A percentile compares a stretch with the other conserved stretches of the same genome.
Evolutionary conservation across 2,113 vertebrate species (phyloP).

Genomic region (Catharus minimus): DNA sequence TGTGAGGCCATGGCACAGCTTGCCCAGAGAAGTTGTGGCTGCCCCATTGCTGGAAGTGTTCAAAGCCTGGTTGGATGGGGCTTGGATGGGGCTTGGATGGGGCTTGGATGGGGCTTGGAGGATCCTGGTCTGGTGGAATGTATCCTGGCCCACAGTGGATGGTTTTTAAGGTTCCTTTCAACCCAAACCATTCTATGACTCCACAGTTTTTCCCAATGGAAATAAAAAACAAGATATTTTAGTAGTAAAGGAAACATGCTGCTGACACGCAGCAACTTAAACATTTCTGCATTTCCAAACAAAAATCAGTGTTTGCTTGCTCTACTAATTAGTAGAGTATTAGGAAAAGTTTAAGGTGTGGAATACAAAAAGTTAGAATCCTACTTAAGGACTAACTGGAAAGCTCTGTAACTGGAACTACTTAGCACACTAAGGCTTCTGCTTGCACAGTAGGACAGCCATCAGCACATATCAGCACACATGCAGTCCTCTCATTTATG

Average conservation of each 20-base stretch:
- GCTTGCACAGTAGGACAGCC: not conserved
- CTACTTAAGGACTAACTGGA: not conserved
- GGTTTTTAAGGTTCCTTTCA: not conserved
- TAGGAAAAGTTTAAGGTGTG: not conserved
- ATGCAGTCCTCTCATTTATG: too few species aligned
- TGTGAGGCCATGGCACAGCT: not conserved
- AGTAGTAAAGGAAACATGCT: not conserved
- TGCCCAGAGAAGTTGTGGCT: not conserved
- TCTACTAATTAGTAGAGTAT: not conserved
- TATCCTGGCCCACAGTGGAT: not conserved
- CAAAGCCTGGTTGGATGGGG: not conserved
- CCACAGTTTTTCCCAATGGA: not conserved
- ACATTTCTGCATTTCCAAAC: not conserved
- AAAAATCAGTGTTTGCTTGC: accelerated
- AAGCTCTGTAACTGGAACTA: not conserved
- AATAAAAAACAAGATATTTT: not conserved
- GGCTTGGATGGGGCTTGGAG: not conserved
- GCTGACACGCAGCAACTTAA: not conserved
- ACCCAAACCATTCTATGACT: not conserved
- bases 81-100: not conserved
- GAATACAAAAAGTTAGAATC: not conserved
- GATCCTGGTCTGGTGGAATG: not conserved
- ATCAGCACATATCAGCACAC: not conserved
- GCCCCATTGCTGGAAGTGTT: not conserved
- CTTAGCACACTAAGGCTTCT: not conserved